Base-by-base conservation (phyloP, 2,888 invertebrate species). In the Cynaeus angustus region DNA sequence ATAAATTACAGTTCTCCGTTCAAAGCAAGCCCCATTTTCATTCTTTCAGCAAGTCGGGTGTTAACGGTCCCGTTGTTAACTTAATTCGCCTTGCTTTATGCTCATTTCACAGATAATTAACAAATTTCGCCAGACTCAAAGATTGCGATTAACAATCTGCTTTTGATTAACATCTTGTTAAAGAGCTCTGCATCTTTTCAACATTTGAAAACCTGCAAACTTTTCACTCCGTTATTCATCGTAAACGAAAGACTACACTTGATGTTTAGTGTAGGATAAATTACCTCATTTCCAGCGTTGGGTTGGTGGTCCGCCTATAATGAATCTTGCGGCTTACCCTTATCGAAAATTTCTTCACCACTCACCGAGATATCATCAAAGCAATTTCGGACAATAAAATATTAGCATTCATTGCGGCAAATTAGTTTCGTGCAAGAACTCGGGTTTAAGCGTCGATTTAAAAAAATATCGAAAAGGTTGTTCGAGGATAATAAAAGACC, bases 91-190 rank as follows among this genome's bases (percentile, higher is more conserved):
- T 30, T 30, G 45, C 46, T 61, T 61, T 41, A 38, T 33, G 33
- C 56, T 56, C 56, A 56, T 56, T 56, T 56, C 48, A 61, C 61
- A 61, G 61, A 48, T 61, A 61, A 61, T 61, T 61, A 45, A 61
- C 48, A 16, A 61, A 48, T 48, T 37, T 61, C 9, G 21, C 10
- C 38, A 9, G 9, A 33, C 48, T 30, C 38, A 13, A 28, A 46
- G 7, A 28, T 21, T 13, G 45, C 43, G 7, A 46, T 59, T 59
- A 59, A 59, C 59, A 33, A 33, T 33, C 13, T 38, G 13, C 12
- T 45, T 59, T 45, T 33, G 28, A 45, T 26, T 33, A 33, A 33
- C 33, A n/a, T 33, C 33, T 33, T 33, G 7, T 33, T 33, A 33
- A 33, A 33, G 14, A 21, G 9, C n/a, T 3, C 21, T 38, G 13